phyloP scores from a whole-genome alignment of 2,888 invertebrate genomes.

The Phengaris alcon region DNA sequence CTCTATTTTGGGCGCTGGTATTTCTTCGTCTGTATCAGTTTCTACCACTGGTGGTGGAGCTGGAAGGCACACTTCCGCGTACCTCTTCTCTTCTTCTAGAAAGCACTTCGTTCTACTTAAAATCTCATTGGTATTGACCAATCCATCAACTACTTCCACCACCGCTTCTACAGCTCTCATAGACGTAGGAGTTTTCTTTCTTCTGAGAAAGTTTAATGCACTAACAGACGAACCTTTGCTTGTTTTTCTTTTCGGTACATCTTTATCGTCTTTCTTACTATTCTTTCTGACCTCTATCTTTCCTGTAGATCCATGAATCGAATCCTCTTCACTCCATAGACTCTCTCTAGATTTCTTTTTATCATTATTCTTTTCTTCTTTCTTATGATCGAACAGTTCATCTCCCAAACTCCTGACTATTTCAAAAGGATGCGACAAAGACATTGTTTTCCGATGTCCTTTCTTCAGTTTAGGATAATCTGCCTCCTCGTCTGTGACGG shows the following conservation, averaged over 20 bases:
- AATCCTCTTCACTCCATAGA: conserved; percentile 75
- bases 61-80: conserved; percentile 52
- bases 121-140: conserved; percentile 58
- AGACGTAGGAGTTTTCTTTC: conserved; percentile 66
- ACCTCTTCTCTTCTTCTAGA: conserved; percentile 65
- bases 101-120: conserved; percentile 63
- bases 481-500: conserved; percentile 69
- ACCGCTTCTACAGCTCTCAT: conserved; percentile 66
- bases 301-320: conserved; percentile 62
- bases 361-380: conserved; percentile 62
- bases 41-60: conserved; percentile 49
- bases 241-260: conserved; percentile 63
- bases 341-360: conserved; percentile 73
- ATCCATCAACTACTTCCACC: conserved; percentile 57
- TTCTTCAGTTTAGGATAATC: conserved; percentile 60
- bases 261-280: conserved; percentile 68
- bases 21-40: conserved; percentile 67
- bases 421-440: conserved; percentile 72
- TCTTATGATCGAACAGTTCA: conserved; percentile 68
- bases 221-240: conserved; percentile 71
- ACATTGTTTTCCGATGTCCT: conserved; percentile 73
- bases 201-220: conserved; percentile 65
- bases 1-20: conserved; percentile 60
- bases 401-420: conserved; percentile 71
- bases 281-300: conserved; percentile 63